phyloP scores from a whole-genome alignment of 1,140 invertebrate species.

The Glomeris maerens region DNA sequence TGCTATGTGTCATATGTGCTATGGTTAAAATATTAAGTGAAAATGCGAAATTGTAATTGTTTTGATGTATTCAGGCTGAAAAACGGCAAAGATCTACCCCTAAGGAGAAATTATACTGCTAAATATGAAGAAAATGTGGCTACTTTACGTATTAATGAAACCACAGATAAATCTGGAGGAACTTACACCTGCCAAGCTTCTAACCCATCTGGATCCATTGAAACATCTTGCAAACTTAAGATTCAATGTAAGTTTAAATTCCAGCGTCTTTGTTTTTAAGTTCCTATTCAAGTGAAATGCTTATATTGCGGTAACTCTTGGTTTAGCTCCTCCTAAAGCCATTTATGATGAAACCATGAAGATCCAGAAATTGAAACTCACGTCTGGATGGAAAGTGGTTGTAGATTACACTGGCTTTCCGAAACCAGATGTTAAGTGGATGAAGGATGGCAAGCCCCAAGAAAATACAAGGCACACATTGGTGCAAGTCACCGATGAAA shows the following conservation, averaged over 20 bases:
- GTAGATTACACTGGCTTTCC: conserved; percentile 50
- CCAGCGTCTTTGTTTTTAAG: conserved; percentile 22
- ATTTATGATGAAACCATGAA: conserved; percentile 43
- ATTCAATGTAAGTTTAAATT: conserved; percentile 36
- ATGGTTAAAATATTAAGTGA: conserved; percentile 4
- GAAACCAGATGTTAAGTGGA: conserved; percentile 47
- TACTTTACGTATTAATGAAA: conserved; percentile 50
- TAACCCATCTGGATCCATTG: conserved; percentile 54
- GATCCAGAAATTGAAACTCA: conserved; percentile 42
- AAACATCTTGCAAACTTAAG: conserved; percentile 42
- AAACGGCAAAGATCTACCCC: conserved; percentile 26
- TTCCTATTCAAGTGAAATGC: conserved; percentile 46
- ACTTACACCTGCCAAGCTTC: conserved; percentile 47
- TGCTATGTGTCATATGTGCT: too few relatives aligned
- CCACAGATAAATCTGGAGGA: conserved; percentile 45
- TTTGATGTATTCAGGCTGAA: conserved; percentile 30
- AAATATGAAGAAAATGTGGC: conserved; percentile 58
- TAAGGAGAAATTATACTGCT: conserved; percentile 34
- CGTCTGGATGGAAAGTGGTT: conserved; percentile 42
- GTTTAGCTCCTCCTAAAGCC: conserved; percentile 44
- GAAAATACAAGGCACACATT: conserved; percentile 32
- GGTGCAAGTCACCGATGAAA: conserved; percentile 41
- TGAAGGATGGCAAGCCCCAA: conserved; percentile 39
- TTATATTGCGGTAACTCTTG: too few relatives aligned
- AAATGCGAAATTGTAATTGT: conserved; percentile 1